phyloP scores from a whole-genome alignment of 2,888 invertebrate species.

The Acrobasis repandana region DNA sequence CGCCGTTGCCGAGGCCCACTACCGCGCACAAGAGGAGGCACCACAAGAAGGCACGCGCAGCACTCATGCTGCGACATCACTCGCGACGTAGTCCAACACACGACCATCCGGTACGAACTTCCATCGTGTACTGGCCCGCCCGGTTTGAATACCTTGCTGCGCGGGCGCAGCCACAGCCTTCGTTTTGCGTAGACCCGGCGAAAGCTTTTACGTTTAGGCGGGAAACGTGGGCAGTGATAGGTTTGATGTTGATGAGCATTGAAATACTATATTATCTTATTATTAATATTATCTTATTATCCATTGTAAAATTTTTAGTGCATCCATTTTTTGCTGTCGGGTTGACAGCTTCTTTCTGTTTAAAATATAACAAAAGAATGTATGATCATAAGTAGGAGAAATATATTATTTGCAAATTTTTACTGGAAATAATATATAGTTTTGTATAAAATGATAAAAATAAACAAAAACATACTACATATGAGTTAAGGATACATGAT shows the following conservation, averaged over 20 bases:
- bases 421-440: no score
- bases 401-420: no score
- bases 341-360: no score
- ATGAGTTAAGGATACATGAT: no score
- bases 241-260: neutral
- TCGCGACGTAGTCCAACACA: constrained; percentile 60
- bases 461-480: no score
- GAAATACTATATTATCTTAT: no score
- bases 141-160: constrained; percentile 59
- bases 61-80: constrained; percentile 80
- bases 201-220: constrained; percentile 45
- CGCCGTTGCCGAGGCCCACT: constrained; percentile 50
- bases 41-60: constrained; percentile 70
- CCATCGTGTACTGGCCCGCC: constrained; percentile 76
- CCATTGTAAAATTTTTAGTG: no score
- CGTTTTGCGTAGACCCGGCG: constrained; percentile 41
- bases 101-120: constrained; percentile 66
- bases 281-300: no score
- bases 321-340: no score
- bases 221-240: constrained; percentile 36
- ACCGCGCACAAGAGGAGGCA: constrained; percentile 63
- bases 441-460: no score
- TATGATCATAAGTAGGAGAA: no score
- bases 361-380: no score
- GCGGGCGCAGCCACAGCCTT: constrained; percentile 65